Evolutionary conservation across 2,888 invertebrate species (phyloP), one percentile per base, ranked within the genome.

Genomic region (Seira sanloemensis): DNA sequence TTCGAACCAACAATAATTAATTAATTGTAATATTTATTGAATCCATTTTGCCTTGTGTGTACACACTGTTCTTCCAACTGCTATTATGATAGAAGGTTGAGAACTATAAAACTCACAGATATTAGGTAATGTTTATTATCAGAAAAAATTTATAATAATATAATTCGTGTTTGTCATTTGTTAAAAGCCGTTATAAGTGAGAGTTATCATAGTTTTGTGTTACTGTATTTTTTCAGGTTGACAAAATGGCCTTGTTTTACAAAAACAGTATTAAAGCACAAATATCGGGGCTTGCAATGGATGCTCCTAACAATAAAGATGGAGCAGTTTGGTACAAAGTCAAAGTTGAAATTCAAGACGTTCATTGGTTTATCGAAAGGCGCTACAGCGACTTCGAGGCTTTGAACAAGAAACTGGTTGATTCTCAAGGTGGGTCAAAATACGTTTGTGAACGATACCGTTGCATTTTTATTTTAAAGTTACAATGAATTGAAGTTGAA

Each of bases 341-440:
- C 12, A 88, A 88, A 82, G 88, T 88, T 19, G 88, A 87, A 69
- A 74, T 87, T 12, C 82, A 86, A 67, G 92, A 93, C 84, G 93
- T 95, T 83, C 93, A 93, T 84, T 98, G 98, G 98, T 94, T 93
- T 87, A 95, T 98, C 7, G 94, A 94, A 90, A 95, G 96, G 91
- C 94, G 98, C 88, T 98, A 97, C 92, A 96, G 94, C 91, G 97
- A 98, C 90, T 98, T 98, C 91, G 94, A 94, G 87, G 96, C 96
- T 78, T 93, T 98, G 16, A 96, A 98, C 91, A 95, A 96, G 75
- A 94, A 94, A 90, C 92, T 98, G n/a, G 95, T 96, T 0, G 91
- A 93, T 1, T 95, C 96, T 90, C 95, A 96, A 91, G 95, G 96
- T 73, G 94, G 97, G 1, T 94, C 95, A n/a, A 5, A 96, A 95